phyloP scores from a whole-genome alignment of 2,888 invertebrate species.

The Drosophila infuscata region DNA sequence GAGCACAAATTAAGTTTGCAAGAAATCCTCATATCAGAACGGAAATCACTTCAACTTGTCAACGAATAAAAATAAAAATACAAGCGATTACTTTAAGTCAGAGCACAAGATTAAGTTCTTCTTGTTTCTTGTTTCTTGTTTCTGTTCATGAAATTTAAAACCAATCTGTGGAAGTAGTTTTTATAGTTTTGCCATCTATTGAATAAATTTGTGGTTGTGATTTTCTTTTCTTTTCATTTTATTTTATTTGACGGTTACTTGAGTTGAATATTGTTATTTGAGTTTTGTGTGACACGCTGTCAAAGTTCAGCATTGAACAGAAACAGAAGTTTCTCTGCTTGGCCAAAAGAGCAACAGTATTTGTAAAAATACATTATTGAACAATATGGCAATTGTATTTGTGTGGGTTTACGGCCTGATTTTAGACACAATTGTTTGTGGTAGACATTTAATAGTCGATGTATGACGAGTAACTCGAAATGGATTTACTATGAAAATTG shows the following conservation, averaged over 20 bases:
- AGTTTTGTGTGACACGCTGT: not conserved
- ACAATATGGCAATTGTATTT: not conserved
- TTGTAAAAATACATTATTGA: not conserved
- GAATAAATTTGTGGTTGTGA: not conserved
- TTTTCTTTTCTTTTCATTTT: not conserved
- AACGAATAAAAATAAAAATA: constrained; percentile 17
- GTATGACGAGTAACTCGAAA: not conserved
- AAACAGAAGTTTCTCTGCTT: not conserved
- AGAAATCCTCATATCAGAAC: constrained; percentile 34
- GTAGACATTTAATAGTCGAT: not conserved
- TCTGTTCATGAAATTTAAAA: not conserved
- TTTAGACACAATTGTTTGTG: not conserved
- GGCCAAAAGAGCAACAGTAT: not conserved
- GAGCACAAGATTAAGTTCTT: not conserved
- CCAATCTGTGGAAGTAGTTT: not conserved
- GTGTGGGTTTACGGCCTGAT: not conserved
- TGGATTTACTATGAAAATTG: not conserved
- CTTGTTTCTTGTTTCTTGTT: not conserved
- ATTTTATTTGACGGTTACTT: not conserved
- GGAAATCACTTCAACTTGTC: constrained; percentile 63
- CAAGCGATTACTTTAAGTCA: constrained; percentile 36
- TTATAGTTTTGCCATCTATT: not conserved
- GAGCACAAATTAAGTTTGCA: constrained; percentile 68
- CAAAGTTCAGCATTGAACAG: not conserved
- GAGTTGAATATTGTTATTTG: not conserved